Evolutionary conservation across 2,888 invertebrate genomes (phyloP).

Genomic region (Galeopsomyia nigrocyanea): DNA sequence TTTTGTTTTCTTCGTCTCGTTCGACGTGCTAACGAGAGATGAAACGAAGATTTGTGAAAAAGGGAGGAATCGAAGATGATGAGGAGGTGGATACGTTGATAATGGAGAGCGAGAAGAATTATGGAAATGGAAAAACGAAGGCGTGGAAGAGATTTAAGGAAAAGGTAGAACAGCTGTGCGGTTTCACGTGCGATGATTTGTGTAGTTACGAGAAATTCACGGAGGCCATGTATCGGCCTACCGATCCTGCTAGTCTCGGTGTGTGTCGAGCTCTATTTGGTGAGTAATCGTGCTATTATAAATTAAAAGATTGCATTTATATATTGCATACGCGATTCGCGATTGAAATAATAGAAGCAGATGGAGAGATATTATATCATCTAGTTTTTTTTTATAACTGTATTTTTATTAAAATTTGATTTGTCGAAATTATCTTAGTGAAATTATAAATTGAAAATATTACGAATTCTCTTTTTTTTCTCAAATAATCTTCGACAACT

Average conservation of each 20-base stretch:
- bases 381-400: too few relatives aligned
- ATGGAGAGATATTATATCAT: too few relatives aligned
- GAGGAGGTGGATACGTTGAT: not conserved
- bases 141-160: conserved; percentile 11
- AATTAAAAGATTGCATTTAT: too few relatives aligned
- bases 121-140: conserved; percentile 1
- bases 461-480: too few relatives aligned
- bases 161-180: conserved; percentile 53
- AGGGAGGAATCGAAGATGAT: not conserved
- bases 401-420: too few relatives aligned
- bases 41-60: conserved; percentile 3
- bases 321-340: too few relatives aligned
- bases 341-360: too few relatives aligned
- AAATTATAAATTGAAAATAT: too few relatives aligned
- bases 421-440: too few relatives aligned
- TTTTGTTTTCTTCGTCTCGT: too few relatives aligned
- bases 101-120: not conserved
- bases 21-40: not conserved
- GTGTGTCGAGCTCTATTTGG: conserved; percentile 86
- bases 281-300: conserved; percentile 68
- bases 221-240: conserved; percentile 74
- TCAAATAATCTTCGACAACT: not conserved
- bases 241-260: conserved; percentile 84
- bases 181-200: conserved; percentile 57
- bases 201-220: conserved; percentile 69